These are phyloP conservation scores for Mystacornis crossleyi DNA, from an alignment of 2,113 vertebrate species.

Conservation along the genomic window DNA sequence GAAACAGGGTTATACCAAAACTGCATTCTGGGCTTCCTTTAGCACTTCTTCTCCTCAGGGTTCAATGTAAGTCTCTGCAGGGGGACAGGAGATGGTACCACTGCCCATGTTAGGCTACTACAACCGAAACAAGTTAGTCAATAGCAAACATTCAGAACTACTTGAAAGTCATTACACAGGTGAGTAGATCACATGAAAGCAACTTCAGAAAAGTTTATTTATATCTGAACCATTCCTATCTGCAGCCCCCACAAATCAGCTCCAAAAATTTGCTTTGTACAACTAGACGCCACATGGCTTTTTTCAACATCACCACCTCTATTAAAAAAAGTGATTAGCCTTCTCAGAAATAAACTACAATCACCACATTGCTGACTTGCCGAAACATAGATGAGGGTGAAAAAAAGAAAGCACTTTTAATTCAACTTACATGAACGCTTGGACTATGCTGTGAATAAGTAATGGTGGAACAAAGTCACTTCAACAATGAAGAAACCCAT, in stretches of 20 bases:
- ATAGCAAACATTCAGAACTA: neutral
- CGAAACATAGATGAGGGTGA: neutral
- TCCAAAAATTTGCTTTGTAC: neutral
- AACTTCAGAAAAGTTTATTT: neutral
- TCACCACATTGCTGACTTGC: neutral
- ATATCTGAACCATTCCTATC: neutral
- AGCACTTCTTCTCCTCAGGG: neutral
- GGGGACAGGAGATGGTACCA: neutral
- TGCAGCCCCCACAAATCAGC: neutral
- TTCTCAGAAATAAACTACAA: neutral
- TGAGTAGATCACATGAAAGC: neutral
- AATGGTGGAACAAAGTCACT: neutral
- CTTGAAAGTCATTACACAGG: neutral
- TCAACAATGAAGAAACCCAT: neutral
- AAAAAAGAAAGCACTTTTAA: neutral
- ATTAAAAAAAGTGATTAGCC: neutral
- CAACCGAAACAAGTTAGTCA: neutral
- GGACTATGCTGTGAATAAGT: neutral
- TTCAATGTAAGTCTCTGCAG: neutral
- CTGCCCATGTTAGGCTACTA: rapidly evolving
- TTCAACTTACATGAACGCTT: neutral
- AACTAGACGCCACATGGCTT: neutral
- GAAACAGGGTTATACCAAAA: neutral
- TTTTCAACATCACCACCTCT: neutral
- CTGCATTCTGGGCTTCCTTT: neutral